Evolutionary conservation across 2,888 invertebrate genomes (phyloP), one percentile per base, ranked within the genome.

Genomic region (Sesamia inferens): DNA sequence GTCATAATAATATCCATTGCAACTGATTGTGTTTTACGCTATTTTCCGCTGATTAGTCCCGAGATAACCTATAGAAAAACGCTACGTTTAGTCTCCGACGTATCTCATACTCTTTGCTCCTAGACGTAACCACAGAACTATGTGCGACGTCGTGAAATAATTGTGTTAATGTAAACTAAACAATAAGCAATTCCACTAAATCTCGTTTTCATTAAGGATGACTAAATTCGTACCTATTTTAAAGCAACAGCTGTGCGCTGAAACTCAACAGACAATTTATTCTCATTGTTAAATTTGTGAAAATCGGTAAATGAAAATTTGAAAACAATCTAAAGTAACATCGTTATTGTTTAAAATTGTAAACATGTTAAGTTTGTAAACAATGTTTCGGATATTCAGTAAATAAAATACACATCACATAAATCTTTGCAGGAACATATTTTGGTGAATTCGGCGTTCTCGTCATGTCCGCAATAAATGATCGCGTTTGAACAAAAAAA

Each of bases 161-260:
- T 68, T 57, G 51, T 16, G 16, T 76, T 72, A 67, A 39, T 64
- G 69, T 67, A 42, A 42, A 72, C 51, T 64, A 42, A 70, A 51
- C 70, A 80, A 57, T 68, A 44, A 75, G 31, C 13, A 73, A 73
- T 42, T 66, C 55, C 57, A 67, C 63, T 67, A 48, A 76, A 76
- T 47, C 58, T 51, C n/a, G 47, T 75, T 70, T 74, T 70, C 58
- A 74, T 68, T 48, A 62, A 10, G 11, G 44, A 68, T 71, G 16
- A 61, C 67, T 65, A 65, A 81, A 81, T 62, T 61, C 16, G 39
- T 65, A 31, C 31, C 31, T 31, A 65, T 76, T 76, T 76, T 19
- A 72, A 62, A 66, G 14, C 62, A 69, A 81, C 81, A 76, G 72
- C 68, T 72, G 78, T 48, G 66, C 39, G n/a, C 22, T 61, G 8